These are phyloP conservation scores for Montipora foliosa DNA, from an alignment of 64 coral and sea anemone species.

Conservation along the genomic window DNA sequence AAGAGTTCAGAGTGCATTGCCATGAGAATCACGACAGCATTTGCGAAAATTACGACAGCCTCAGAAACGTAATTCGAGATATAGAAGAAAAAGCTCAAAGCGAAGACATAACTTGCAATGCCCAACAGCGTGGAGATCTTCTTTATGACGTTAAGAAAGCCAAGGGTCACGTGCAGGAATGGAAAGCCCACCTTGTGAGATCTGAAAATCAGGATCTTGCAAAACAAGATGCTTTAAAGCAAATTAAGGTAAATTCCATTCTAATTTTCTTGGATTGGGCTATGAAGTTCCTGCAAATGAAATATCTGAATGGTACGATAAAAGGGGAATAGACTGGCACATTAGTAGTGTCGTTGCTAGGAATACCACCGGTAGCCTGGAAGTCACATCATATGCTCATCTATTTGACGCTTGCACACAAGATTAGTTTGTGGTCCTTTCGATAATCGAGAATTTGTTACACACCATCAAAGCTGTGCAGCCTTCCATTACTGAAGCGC, in stretches of 20 bases:
- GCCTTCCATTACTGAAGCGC: too few relatives aligned
- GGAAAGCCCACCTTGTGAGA: slow-evolving; percentile 54
- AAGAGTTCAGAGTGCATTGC: not conserved
- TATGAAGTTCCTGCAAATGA: slow-evolving; percentile 47
- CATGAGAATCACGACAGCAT: slow-evolving; percentile 3
- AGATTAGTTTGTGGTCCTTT: slow-evolving; percentile 31
- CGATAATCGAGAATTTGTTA: not conserved
- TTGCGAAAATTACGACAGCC: too few relatives aligned
- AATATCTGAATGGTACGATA: slow-evolving; percentile 19
- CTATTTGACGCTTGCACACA: slow-evolving; percentile 43
- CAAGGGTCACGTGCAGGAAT: slow-evolving; percentile 8
- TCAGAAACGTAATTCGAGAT: too few relatives aligned
- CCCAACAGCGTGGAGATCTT: slow-evolving; percentile 11
- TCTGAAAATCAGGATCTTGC: slow-evolving; percentile 22
- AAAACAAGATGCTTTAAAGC: slow-evolving; percentile 14
- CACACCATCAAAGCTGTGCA: too few relatives aligned
- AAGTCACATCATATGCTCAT: slow-evolving; percentile 35
- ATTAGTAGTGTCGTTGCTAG: not conserved
- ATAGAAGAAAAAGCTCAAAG: not conserved
- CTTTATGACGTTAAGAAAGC: slow-evolving; percentile 14
- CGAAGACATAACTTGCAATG: slow-evolving; percentile 3
- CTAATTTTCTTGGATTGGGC: slow-evolving; percentile 33
- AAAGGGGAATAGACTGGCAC: slow-evolving; percentile 44
- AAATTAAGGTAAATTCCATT: not conserved
- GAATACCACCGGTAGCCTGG: not conserved